phyloP scores from a whole-genome alignment of 1,140 invertebrate genomes.

The Gonioctena quinquepunctata region DNA sequence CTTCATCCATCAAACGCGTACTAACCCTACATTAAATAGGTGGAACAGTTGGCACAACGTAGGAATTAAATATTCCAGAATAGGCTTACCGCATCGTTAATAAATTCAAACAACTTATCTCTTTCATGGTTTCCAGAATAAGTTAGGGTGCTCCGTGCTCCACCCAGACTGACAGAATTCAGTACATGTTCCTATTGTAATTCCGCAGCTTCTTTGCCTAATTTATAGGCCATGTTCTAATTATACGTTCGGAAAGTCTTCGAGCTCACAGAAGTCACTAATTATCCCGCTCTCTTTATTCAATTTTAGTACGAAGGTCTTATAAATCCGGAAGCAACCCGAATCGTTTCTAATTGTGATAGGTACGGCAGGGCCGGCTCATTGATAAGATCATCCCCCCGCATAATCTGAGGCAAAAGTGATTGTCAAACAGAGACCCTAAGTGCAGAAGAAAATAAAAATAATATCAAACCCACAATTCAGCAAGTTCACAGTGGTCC shows the following conservation, averaged over 20 bases:
- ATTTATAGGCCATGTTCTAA: constrained; percentile 20
- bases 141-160: neutral
- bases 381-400: no score
- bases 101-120: constrained; percentile 7
- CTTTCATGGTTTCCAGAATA: neutral
- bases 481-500: no score
- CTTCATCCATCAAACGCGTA: neutral
- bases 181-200: constrained; percentile 16
- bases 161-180: constrained; percentile 14
- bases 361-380: neutral
- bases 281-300: constrained; percentile 14
- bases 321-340: neutral
- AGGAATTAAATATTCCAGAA: constrained; percentile 13
- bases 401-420: no score
- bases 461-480: no score
- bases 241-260: constrained; percentile 16
- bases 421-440: no score
- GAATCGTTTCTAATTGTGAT: neutral
- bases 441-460: no score
- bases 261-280: constrained; percentile 8
- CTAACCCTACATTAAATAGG: constrained; percentile 1
- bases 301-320: constrained; percentile 6
- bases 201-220: constrained; percentile 19
- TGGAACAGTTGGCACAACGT: constrained; percentile 5
- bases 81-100: constrained; percentile 20